Percentiles rank a stretch among this genome's conserved stretches.
Conservation (phyloP, 2,113 vertebrate species). For the Ranitomeya imitator region DNA sequence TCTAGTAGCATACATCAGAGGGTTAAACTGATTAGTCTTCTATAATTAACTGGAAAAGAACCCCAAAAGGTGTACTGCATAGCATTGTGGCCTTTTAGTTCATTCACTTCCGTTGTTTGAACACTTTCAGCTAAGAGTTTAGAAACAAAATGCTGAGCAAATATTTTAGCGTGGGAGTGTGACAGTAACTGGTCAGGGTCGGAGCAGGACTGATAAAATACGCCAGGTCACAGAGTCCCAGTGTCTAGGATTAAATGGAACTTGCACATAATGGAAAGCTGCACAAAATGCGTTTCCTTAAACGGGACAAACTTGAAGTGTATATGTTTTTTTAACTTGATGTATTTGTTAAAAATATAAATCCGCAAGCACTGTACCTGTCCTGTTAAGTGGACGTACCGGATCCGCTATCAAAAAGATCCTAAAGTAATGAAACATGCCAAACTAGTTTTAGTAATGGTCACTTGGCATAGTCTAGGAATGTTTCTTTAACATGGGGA, state of each 20-base stretch:
- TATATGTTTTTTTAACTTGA: no score
- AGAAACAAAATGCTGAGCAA: constrained; percentile 63
- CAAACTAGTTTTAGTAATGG: background rate
- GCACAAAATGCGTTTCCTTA: background rate
- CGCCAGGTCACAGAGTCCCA: constrained; percentile 61
- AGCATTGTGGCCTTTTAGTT: background rate
- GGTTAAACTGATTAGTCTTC: background rate
- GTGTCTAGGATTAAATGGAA: constrained; percentile 59
- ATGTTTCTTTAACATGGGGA: background rate
- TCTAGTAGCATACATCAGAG: background rate
- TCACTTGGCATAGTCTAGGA: background rate
- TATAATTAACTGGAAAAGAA: background rate
- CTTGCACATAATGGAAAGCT: constrained; percentile 60
- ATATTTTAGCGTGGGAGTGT: constrained; percentile 67
- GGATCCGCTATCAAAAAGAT: background rate
- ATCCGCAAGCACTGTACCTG: no score
- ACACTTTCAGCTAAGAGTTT: constrained; percentile 42
- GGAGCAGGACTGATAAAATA: constrained; percentile 62
- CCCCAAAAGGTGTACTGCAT: background rate
- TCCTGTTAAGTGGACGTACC: background rate
- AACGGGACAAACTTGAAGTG: background rate
- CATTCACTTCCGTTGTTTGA: constrained; percentile 31
- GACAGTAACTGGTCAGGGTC: constrained; percentile 65
- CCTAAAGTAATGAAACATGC: background rate
- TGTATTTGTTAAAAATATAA: no score